Conservation (phyloP, 2,113 vertebrate species). For the Oxyura jamaicensis region DNA sequence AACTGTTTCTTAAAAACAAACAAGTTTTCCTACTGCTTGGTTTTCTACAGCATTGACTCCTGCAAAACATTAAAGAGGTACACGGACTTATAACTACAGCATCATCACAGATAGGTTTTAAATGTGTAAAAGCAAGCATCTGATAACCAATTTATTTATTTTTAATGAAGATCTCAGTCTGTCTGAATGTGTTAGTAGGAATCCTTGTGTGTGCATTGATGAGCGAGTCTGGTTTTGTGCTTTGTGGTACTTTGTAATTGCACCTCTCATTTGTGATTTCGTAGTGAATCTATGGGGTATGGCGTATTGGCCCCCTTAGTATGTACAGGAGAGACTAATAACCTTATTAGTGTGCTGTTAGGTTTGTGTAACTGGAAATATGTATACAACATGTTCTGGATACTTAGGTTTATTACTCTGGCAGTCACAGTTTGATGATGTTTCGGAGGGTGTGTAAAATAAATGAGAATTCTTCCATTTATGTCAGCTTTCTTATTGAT, state of each 20-base stretch:
- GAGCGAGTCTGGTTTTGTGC: background rate
- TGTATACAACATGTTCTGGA: background rate
- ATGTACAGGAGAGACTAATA: background rate
- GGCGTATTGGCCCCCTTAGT: background rate
- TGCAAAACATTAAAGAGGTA: background rate
- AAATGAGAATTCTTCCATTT: background rate
- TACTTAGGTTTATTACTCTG: constrained; percentile 33
- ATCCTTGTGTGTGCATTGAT: no score
- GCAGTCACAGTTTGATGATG: background rate
- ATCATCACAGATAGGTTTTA: background rate
- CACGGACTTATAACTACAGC: background rate
- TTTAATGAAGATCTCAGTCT: background rate
- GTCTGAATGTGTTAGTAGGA: background rate
- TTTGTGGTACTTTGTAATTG: background rate
- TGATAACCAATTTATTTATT: background rate
- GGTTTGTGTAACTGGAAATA: background rate
- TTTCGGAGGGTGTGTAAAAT: background rate
- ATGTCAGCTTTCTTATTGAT: background rate
- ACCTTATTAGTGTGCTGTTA: background rate
- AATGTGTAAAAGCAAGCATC: background rate
- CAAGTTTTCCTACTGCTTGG: background rate
- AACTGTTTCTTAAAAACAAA: background rate
- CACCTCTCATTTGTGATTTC: background rate
- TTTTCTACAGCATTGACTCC: background rate
- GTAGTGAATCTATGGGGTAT: background rate